Conservation (phyloP, 2,888 invertebrate genomes). For the Standfussiana lucernea region DNA sequence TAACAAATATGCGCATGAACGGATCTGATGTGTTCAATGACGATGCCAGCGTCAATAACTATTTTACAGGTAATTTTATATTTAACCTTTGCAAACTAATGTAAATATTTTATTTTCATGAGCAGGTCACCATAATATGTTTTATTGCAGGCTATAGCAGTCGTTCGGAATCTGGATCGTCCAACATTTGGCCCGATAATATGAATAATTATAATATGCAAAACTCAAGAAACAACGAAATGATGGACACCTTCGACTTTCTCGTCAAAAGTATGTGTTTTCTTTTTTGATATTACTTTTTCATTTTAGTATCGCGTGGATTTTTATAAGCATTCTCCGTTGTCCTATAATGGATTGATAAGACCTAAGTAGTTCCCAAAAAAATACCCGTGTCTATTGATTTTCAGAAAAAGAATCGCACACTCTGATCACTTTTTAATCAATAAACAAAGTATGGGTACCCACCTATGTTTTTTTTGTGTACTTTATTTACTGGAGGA, state of each 20-base stretch:
- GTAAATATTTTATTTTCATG: not conserved
- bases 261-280: slow-evolving; percentile 84
- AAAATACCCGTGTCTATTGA: not conserved
- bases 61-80: slow-evolving; percentile 46
- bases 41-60: slow-evolving; percentile 72
- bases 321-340: not conserved
- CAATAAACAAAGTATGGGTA: not conserved
- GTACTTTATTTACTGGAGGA: not conserved
- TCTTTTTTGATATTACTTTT: not conserved
- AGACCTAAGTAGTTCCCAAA: not conserved
- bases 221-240: slow-evolving; percentile 75
- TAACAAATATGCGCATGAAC: slow-evolving; percentile 88
- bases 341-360: not conserved
- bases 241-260: slow-evolving; percentile 85
- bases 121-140: slow-evolving; percentile 2
- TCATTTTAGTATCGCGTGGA: not conserved
- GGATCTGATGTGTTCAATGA: slow-evolving; percentile 84
- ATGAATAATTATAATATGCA: slow-evolving; percentile 56
- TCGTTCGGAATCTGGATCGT: slow-evolving; percentile 60
- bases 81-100: slow-evolving; percentile 14
- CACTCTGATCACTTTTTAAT: not conserved
- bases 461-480: not conserved
- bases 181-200: slow-evolving; percentile 73
- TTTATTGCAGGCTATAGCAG: slow-evolving; percentile 59
- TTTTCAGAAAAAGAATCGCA: not conserved